These are phyloP conservation scores for Lerema accius DNA, from an alignment of 1,140 invertebrate species.

Conservation along the genomic window DNA sequence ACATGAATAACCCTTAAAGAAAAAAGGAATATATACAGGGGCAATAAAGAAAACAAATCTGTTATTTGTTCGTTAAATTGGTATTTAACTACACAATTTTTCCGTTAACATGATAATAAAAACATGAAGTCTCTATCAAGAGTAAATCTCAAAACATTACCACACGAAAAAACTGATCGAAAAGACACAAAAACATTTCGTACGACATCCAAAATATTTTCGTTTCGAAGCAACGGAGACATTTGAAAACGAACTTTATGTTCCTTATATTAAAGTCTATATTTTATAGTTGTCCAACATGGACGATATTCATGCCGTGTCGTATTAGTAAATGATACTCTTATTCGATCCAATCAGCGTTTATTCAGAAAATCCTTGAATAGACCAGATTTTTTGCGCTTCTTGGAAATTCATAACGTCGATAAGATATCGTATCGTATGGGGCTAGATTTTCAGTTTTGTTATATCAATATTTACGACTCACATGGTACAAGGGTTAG, in stretches of 20 bases:
- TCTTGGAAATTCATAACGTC: slow-evolving; percentile 13
- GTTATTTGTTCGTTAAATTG: not conserved
- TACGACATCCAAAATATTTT: slow-evolving; percentile 14
- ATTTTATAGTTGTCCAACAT: not conserved
- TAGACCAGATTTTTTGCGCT: slow-evolving; percentile 16
- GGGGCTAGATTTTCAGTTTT: too few species aligned
- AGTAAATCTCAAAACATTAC: not conserved
- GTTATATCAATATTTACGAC: too few species aligned
- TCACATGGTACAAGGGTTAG: too few species aligned
- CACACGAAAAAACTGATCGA: slow-evolving; percentile 2
- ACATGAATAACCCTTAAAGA: too few species aligned
- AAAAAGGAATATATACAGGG: too few species aligned
- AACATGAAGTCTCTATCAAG: not conserved
- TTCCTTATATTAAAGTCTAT: not conserved
- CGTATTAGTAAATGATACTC: slow-evolving; percentile 26
- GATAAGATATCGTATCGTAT: slow-evolving; percentile 2
- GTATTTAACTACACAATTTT: not conserved
- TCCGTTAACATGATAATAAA: not conserved
- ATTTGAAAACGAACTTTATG: not conserved
- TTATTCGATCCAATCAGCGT: slow-evolving; percentile 30
- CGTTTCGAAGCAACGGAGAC: not conserved
- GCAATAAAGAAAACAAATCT: not conserved
- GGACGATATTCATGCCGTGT: slow-evolving; percentile 19
- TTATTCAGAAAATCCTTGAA: slow-evolving; percentile 32
- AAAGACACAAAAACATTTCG: slow-evolving; percentile 4